Conservation (phyloP, 2,113 vertebrate genomes). For the Ceratotherium simum region DNA sequence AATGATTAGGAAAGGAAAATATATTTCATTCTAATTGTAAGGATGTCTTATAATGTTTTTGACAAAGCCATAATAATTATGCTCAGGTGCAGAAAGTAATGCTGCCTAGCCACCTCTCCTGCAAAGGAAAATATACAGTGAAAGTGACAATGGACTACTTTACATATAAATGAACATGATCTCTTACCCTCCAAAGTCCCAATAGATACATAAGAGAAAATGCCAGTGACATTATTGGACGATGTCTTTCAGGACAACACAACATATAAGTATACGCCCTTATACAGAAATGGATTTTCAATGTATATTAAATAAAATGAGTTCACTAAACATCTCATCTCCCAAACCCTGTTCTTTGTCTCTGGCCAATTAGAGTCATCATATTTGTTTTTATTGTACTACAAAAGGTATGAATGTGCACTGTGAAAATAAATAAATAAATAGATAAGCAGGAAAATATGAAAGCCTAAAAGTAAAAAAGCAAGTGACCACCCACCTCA, state of each 20-base stretch:
- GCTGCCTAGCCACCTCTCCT: conserved; percentile 20
- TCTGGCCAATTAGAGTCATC: background rate
- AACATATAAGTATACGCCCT: background rate
- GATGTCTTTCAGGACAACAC: background rate
- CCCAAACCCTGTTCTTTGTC: background rate
- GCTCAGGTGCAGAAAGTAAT: conserved; percentile 62
- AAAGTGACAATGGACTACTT: conserved; percentile 28
- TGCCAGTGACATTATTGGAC: background rate
- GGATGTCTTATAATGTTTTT: conserved; percentile 63
- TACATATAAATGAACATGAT: conserved; percentile 20
- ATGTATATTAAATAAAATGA: background rate
- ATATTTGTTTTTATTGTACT: background rate
- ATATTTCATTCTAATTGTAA: background rate
- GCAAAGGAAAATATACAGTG: conserved; percentile 57
- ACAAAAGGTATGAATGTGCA: background rate
- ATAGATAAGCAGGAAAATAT: background rate
- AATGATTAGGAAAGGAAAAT: conserved; percentile 43
- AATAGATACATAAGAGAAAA: background rate
- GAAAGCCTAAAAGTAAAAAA: background rate
- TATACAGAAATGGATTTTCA: background rate
- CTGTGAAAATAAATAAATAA: background rate
- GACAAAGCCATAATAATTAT: conserved; percentile 66
- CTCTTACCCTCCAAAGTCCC: conserved; percentile 9
- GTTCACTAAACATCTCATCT: background rate
- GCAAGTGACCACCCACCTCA: background rate